phyloP scores from a whole-genome alignment of 2,888 invertebrate genomes.

The Xylota segnis region DNA sequence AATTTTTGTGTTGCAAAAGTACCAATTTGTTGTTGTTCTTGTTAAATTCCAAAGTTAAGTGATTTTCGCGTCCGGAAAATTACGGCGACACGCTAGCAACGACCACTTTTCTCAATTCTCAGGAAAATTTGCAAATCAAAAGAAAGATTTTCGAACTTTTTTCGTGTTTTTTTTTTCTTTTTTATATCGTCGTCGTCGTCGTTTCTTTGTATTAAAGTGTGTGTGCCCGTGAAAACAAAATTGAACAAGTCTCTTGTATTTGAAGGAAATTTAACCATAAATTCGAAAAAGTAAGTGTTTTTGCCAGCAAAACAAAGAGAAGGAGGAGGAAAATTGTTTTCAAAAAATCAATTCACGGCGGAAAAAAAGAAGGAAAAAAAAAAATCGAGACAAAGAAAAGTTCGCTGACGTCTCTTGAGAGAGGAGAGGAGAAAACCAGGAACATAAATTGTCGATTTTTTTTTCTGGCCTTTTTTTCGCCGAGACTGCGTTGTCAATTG shows the following conservation, averaged over 20 bases:
- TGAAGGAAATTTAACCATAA: slow-evolving; percentile 24
- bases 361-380: slow-evolving; percentile 2
- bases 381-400: slow-evolving; percentile 55
- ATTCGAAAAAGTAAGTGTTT: slow-evolving; percentile 39
- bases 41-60: slow-evolving; percentile 37
- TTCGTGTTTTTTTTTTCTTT: slow-evolving; percentile 38
- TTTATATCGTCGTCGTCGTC: neutral
- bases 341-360: slow-evolving; percentile 13
- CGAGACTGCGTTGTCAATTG: slow-evolving; percentile 75
- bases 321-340: slow-evolving; percentile 16
- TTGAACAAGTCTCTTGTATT: slow-evolving; percentile 23
- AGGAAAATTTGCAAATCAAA: slow-evolving; percentile 44
- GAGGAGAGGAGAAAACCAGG: slow-evolving; percentile 35
- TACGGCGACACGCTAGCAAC: slow-evolving; percentile 32
- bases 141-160: slow-evolving; percentile 42
- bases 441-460: slow-evolving; percentile 54
- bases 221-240: slow-evolving; percentile 58
- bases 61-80: slow-evolving; percentile 26
- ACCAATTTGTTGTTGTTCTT: slow-evolving; percentile 51
- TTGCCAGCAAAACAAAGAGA: neutral
- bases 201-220: slow-evolving; percentile 21
- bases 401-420: slow-evolving; percentile 44
- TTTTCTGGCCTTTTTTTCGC: slow-evolving; percentile 28
- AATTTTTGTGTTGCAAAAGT: slow-evolving; percentile 66
- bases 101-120: slow-evolving; percentile 59